These are phyloP conservation scores for Iphiclides podalirius DNA, from an alignment of 2,888 invertebrate species.

Conservation along the genomic window DNA sequence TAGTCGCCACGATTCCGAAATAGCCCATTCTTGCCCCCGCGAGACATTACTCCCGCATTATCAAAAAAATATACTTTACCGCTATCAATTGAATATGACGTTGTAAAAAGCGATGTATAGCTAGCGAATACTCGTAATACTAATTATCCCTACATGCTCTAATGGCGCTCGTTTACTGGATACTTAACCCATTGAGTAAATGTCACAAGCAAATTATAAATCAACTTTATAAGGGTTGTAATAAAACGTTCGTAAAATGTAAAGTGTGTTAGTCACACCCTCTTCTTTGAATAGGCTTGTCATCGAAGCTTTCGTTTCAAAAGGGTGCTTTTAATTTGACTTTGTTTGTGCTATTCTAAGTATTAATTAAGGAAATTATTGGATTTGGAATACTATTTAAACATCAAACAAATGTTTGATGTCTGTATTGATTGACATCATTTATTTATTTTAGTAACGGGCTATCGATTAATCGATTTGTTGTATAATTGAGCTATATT, in stretches of 20 bases:
- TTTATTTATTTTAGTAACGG: neutral
- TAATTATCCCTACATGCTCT: too few relatives aligned
- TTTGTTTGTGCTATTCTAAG: neutral
- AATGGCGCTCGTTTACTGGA: slow-evolving; percentile 1
- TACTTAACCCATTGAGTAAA: slow-evolving; percentile 13
- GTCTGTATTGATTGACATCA: too few relatives aligned
- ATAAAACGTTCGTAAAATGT: neutral
- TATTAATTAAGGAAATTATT: neutral
- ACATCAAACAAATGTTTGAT: too few relatives aligned
- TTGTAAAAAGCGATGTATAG: too few relatives aligned
- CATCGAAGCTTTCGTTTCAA: neutral
- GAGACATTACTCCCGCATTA: too few relatives aligned
- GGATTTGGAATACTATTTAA: neutral
- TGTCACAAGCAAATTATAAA: slow-evolving; percentile 5
- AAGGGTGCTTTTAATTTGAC: neutral
- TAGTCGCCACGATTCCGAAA: too few relatives aligned
- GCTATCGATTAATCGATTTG: neutral
- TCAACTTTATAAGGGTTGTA: neutral
- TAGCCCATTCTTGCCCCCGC: too few relatives aligned
- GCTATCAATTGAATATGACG: too few relatives aligned
- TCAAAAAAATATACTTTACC: too few relatives aligned
- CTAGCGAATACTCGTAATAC: too few relatives aligned
- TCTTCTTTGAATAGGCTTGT: neutral
- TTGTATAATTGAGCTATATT: too few relatives aligned
- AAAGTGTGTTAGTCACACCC: neutral